phyloP scores from a whole-genome alignment of 1,140 invertebrate species.

The Drosophila kepulauana region DNA sequence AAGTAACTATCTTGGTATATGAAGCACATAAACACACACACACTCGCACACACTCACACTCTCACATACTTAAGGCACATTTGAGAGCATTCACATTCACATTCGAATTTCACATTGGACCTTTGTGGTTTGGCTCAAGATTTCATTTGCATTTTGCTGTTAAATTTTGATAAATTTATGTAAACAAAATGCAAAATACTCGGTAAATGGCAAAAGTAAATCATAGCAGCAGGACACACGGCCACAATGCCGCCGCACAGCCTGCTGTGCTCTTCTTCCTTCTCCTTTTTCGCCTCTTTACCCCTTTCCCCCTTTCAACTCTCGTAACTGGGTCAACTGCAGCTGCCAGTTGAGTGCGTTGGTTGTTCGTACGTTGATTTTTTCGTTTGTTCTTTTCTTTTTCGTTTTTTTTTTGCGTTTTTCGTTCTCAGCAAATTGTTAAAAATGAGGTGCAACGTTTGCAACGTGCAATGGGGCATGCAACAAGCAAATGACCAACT shows the following conservation, averaged over 20 bases:
- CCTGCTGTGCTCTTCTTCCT: background rate
- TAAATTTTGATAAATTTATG: slow-evolving; percentile 30
- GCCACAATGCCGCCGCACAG: background rate
- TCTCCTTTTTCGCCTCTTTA: background rate
- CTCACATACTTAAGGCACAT: too few species aligned
- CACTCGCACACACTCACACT: background rate
- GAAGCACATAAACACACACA: background rate
- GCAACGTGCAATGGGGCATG: slow-evolving; percentile 16
- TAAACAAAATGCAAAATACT: slow-evolving; percentile 27
- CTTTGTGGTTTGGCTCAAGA: background rate
- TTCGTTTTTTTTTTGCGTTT: background rate
- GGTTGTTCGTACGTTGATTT: background rate
- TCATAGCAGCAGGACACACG: slow-evolving; percentile 7
- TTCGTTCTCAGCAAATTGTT: slow-evolving; percentile 3
- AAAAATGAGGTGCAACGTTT: slow-evolving; percentile 27
- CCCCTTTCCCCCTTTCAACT: background rate
- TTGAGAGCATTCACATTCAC: background rate
- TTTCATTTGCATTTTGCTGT: slow-evolving; percentile 34
- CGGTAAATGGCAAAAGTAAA: slow-evolving; percentile 33
- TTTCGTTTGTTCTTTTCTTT: too few species aligned
- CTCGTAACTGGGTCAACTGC: slow-evolving; percentile 35
- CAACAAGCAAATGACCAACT: slow-evolving; percentile 6
- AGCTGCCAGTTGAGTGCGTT: slow-evolving; percentile 1
- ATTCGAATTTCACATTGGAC: background rate
- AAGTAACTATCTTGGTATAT: slow-evolving; percentile 11